A percentile compares a stretch with the other conserved stretches of the same genome.
Conservation (phyloP, 2,797 vertebrate genomes). For the Fundulus diaphanus region DNA sequence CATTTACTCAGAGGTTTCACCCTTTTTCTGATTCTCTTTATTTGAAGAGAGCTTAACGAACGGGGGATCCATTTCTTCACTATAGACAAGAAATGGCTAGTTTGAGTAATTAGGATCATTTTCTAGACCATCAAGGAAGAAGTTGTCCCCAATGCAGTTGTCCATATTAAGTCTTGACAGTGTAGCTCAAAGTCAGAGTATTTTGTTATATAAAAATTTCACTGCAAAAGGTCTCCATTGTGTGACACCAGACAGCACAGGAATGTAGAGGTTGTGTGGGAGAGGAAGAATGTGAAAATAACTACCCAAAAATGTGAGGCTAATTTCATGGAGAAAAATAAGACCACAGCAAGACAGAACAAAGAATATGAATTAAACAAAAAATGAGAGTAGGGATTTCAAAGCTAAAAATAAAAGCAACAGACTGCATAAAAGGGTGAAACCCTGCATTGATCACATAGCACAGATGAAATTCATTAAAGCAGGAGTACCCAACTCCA, state of each 20-base stretch:
- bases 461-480: neutral
- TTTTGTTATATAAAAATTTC: slow-evolving; percentile 29
- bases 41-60: neutral
- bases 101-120: neutral
- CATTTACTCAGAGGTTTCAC: neutral
- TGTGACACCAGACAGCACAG: slow-evolving; percentile 14
- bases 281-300: slow-evolving; percentile 18
- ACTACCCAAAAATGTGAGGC: slow-evolving; percentile 11
- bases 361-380: neutral
- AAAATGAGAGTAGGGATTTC: neutral
- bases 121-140: neutral
- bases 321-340: slow-evolving; percentile 14
- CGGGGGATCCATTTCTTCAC: neutral
- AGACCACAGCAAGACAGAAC: neutral
- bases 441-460: neutral
- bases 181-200: slow-evolving; percentile 18
- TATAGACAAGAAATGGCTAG: neutral
- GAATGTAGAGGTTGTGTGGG: neutral
- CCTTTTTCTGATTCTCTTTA: neutral
- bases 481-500: neutral
- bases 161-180: slow-evolving; percentile 3
- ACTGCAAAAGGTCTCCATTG: neutral
- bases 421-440: neutral
- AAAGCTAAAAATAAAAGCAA: neutral
- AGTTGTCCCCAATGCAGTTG: neutral